These are phyloP conservation scores for Chiroxiphia lanceolata DNA, from an alignment of 2,797 vertebrate genomes.

Conservation along the genomic window DNA sequence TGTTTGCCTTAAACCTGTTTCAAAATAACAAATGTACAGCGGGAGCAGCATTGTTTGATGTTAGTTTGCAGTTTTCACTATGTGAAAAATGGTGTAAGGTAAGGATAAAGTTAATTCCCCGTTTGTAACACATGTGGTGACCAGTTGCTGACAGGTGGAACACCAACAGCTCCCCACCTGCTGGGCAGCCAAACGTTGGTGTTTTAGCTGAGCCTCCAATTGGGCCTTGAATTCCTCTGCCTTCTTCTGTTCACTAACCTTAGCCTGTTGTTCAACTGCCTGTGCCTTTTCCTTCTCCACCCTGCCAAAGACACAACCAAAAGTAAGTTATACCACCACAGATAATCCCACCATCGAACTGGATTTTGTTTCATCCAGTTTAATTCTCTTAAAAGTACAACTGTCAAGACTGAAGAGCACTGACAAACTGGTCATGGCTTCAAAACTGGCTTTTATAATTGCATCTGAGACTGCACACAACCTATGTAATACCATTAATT, in stretches of 20 bases:
- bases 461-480: background rate
- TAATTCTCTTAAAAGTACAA: background rate
- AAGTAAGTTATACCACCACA: constrained; percentile 6
- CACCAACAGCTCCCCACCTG: constrained; percentile 79
- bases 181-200: constrained; percentile 88
- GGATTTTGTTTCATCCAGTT: background rate
- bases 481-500: background rate
- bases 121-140: constrained; percentile 13
- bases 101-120: background rate
- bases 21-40: background rate
- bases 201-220: constrained; percentile 88
- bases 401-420: background rate
- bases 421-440: background rate
- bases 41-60: background rate
- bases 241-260: constrained; percentile 89
- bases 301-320: constrained; percentile 76
- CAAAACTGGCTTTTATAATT: background rate
- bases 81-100: background rate
- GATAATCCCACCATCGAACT: background rate
- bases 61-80: background rate
- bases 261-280: constrained; percentile 91
- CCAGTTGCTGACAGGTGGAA: constrained; percentile 61
- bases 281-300: constrained; percentile 98
- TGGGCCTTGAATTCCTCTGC: constrained; percentile 88
- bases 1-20: background rate